phyloP scores from a whole-genome alignment of 2,113 vertebrate species.

The Phalacrocorax brasilianus region DNA sequence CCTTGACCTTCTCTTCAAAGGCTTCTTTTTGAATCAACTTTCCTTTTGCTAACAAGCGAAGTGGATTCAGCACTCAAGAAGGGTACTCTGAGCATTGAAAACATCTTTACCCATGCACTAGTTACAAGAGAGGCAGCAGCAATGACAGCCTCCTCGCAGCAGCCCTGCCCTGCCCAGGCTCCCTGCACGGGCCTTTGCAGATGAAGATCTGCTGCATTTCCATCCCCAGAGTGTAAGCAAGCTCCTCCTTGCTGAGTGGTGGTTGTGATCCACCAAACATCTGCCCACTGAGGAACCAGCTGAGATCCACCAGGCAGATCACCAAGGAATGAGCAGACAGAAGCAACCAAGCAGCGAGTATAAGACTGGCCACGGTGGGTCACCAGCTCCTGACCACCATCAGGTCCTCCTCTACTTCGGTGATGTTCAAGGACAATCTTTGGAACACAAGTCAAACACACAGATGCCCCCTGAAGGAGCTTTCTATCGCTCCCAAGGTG shows the following conservation, averaged over 20 bases:
- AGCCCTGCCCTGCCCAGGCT: background rate
- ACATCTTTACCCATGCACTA: background rate
- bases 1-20: slow-evolving; percentile 67
- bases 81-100: background rate
- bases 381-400: background rate
- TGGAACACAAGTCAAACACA: background rate
- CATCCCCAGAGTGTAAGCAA: fast-evolving
- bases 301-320: background rate
- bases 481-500: background rate
- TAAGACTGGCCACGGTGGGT: background rate
- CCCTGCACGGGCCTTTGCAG: fast-evolving
- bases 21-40: slow-evolving; percentile 51
- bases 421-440: background rate
- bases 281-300: background rate
- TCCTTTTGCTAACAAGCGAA: slow-evolving; percentile 23
- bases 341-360: background rate
- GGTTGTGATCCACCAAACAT: background rate
- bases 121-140: background rate
- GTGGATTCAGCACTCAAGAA: slow-evolving; percentile 31
- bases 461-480: background rate
- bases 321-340: background rate
- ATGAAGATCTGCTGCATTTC: background rate
- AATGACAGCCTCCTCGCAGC: background rate
- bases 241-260: background rate
- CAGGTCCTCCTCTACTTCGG: background rate